Evolutionary conservation across 2,888 invertebrate genomes (phyloP).

Genomic region (Ormyrus labotus): DNA sequence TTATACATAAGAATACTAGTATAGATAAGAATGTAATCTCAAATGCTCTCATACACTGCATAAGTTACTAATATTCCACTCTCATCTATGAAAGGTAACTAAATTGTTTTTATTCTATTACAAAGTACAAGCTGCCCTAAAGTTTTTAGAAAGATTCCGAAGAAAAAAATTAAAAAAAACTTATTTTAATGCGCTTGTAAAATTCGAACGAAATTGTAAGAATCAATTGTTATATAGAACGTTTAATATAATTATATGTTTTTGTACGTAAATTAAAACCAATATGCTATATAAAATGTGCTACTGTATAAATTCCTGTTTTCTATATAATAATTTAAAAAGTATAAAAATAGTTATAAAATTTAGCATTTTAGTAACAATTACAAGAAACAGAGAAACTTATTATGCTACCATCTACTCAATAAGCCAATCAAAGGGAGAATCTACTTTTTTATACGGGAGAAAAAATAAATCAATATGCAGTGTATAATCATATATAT

Average conservation of each 20-base stretch:
- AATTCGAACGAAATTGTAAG: conserved; percentile 9
- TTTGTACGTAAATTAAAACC: conserved; percentile 34
- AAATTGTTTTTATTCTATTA: conserved; percentile 11
- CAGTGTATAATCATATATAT: conserved; percentile 14
- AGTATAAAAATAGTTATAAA: conserved; percentile 15
- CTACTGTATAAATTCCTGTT: conserved; percentile 36
- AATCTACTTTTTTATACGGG: conserved; percentile 45
- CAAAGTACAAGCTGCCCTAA: conserved; percentile 38
- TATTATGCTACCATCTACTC: conserved; percentile 19
- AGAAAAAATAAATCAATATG: conserved; percentile 25
- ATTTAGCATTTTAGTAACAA: conserved; percentile 6
- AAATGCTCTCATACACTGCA: not conserved
- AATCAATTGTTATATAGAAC: conserved; percentile 8
- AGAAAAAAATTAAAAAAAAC: conserved; percentile 3
- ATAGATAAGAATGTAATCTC: not conserved
- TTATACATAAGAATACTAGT: not conserved
- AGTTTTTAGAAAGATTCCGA: not conserved
- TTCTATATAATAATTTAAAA: conserved; percentile 43
- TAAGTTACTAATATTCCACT: not conserved
- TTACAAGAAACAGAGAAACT: conserved; percentile 13
- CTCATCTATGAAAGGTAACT: conserved; percentile 9
- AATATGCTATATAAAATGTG: conserved; percentile 23
- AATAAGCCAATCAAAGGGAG: conserved; percentile 22
- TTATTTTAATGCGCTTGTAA: conserved; percentile 22
- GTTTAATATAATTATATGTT: conserved; percentile 30